Base-by-base conservation (phyloP, 2,797 vertebrate species). In the Babyrousa celebensis region DNA sequence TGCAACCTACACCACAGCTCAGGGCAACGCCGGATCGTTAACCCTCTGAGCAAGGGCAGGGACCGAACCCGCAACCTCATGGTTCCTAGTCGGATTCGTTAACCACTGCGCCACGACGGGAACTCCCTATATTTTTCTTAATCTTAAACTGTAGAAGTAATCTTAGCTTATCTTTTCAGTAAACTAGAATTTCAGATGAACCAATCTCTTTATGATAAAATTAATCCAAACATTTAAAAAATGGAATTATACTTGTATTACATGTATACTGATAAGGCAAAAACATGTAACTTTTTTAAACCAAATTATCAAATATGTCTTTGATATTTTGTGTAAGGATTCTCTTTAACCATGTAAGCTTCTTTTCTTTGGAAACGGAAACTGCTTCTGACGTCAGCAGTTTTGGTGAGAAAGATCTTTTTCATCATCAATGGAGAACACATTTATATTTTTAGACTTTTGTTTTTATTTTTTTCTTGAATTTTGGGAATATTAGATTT, bases 391-490 rank as follows among this genome's bases (percentile, higher is more conserved):
- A 89, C 70, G 25, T 96, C 62, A 94, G 54, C 29, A 65, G 48
- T 88, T 95, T 80, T 75, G 3, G 16, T 82, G 27, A 43, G 29
- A 94, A 88, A 65, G 5, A 11, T 21, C 16, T 89, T 87, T 93
- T 88, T 63, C 36, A 36, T 63, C 36, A 36, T 36, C 52, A 96
- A 86, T 79, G 0, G 0, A 3, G 6, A 84, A 63, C 48, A 79
- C 40, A 23, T 85, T 88, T 86, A 68, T 94, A 94, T 21, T 21
- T 54, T 82, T 68, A 25, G 21, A 90, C 58, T 89, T 94, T 94
- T 8, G 32, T 63, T 85, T 83, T 32, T 29, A 56, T 89, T 90
- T 90, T 96, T 89, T 92, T 88, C 94, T 92, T 4, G 29, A 91
- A 94, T 84, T 36, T 91, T 3, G 12, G 15, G 27, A 79, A 56